These are phyloP conservation scores for Dendrocincla fuliginosa DNA, from an alignment of 2,797 vertebrate genomes.

Conservation along the genomic window DNA sequence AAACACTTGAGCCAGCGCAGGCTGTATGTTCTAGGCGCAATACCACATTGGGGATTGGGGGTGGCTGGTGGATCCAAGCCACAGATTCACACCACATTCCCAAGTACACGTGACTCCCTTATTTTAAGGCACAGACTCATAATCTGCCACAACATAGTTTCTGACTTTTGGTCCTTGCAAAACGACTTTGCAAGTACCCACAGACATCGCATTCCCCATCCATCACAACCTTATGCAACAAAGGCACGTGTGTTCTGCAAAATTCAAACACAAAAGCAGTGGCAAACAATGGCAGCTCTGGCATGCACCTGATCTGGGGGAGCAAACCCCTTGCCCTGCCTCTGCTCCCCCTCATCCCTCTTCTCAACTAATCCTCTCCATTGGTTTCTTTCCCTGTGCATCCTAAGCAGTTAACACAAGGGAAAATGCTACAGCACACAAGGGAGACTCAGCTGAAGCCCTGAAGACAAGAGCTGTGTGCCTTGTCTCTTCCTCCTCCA, in stretches of 20 bases:
- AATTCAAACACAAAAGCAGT: neutral
- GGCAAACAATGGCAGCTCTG: neutral
- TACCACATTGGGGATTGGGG: neutral
- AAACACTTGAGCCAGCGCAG: slow-evolving; percentile 53
- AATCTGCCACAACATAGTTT: neutral
- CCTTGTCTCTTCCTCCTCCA: slow-evolving; percentile 50
- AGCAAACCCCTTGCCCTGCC: neutral
- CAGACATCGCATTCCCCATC: neutral
- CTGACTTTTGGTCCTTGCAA: neutral
- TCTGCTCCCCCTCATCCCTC: neutral
- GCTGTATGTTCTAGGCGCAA: neutral
- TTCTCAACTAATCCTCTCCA: neutral
- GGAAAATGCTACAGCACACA: slow-evolving; percentile 13
- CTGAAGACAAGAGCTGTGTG: slow-evolving; percentile 55
- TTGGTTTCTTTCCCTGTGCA: slow-evolving; percentile 3
- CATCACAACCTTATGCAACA: neutral
- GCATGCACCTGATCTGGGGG: neutral
- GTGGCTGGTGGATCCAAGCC: neutral
- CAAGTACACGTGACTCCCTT: neutral
- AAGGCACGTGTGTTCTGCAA: neutral
- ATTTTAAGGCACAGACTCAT: neutral
- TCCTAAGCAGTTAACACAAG: slow-evolving; percentile 20
- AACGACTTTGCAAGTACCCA: neutral
- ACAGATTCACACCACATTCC: neutral
- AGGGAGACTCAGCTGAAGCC: slow-evolving; percentile 52